phyloP scores from a whole-genome alignment of 2,113 vertebrate genomes.

The Synodontis membranacea region DNA sequence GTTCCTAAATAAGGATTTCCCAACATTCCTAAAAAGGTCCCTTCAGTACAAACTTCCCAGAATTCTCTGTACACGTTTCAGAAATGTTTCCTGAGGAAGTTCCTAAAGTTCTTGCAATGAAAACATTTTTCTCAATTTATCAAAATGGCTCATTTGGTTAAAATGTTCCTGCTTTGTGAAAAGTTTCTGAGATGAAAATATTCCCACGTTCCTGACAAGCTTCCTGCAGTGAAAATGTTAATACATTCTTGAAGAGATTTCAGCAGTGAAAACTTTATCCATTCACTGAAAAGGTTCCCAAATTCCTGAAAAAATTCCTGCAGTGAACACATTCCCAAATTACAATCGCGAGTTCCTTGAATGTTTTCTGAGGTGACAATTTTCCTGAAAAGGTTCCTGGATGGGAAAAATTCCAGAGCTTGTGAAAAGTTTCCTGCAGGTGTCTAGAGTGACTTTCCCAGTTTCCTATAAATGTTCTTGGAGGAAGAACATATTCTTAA shows the following conservation, averaged over 20 bases:
- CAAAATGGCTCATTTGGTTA: not conserved
- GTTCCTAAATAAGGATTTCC: not conserved
- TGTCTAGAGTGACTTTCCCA: no score
- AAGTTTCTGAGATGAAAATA: not conserved
- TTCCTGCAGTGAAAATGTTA: not conserved
- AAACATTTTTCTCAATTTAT: not conserved
- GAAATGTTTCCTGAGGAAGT: no score
- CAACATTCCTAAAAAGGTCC: not conserved
- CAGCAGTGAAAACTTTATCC: not conserved
- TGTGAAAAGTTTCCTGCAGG: not conserved
- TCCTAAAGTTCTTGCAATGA: not conserved
- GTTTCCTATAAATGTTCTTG: not conserved
- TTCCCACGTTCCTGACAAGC: not conserved
- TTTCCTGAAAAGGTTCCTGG: not conserved
- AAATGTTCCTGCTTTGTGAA: not conserved
- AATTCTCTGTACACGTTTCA: no score
- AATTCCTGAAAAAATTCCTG: not conserved
- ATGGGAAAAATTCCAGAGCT: not conserved
- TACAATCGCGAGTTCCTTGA: no score
- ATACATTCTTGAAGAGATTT: not conserved
- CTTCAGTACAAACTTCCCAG: not conserved
- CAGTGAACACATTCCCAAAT: no score
- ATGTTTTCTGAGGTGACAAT: no score
- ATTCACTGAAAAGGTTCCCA: no score
- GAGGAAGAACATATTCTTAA: not conserved